Conservation (phyloP, 2,888 invertebrate genomes). For the Heliconius ismenius region DNA sequence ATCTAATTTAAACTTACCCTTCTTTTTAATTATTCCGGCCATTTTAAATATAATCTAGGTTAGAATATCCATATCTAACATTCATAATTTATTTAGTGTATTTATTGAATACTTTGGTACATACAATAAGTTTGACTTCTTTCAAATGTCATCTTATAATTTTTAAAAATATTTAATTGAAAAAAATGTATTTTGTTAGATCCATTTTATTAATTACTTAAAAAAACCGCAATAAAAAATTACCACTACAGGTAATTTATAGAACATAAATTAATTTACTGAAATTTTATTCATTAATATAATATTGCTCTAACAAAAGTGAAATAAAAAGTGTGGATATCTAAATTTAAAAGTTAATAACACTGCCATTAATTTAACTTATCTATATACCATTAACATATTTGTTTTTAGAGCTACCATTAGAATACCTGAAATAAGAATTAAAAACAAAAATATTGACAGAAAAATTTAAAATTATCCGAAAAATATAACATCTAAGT, state of each 20-base stretch:
- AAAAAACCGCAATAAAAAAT: no score
- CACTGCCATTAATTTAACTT: conserved; percentile 54
- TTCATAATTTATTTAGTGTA: not conserved
- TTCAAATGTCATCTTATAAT: not conserved
- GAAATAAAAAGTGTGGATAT: not conserved
- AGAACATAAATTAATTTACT: no score
- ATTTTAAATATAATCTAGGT: conserved; percentile 70
- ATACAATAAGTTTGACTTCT: not conserved
- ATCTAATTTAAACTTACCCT: conserved; percentile 47
- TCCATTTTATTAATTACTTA: no score
- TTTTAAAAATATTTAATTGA: no score
- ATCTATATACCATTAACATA: not conserved
- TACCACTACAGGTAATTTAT: no score
- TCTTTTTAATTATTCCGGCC: conserved; percentile 76
- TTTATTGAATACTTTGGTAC: not conserved
- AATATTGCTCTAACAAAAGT: not conserved
- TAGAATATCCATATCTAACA: conserved; percentile 11
- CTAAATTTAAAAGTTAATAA: conserved; percentile 36
- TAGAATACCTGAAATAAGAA: not conserved
- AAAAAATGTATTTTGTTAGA: no score
- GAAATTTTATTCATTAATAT: not conserved
- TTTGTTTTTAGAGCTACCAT: not conserved
- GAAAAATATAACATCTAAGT: not conserved
- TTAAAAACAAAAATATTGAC: not conserved
- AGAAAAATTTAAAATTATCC: not conserved